Base-by-base conservation (phyloP, 2,797 vertebrate genomes). In the Smutsia temminckii region DNA sequence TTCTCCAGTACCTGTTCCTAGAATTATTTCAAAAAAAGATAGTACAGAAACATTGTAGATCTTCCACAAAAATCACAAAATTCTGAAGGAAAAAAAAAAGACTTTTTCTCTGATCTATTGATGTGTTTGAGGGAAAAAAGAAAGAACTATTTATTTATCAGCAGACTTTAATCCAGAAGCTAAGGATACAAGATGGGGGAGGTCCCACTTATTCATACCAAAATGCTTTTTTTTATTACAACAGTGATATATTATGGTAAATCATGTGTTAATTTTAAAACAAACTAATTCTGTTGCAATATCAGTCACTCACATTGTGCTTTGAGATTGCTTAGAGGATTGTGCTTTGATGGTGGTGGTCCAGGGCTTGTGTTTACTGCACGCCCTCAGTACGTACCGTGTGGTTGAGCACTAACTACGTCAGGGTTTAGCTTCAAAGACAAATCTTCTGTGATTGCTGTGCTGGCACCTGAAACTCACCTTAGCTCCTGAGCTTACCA, bases 11-110 rank as follows among this genome's bases (percentile, higher is more conserved):
- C 37, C 49, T 46, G 17, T 63, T 59, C 37, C 37, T 69, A 51
- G 51, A 86, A 46, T 77, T 75, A 23, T 21, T 89, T 59, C 53
- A 59, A 11, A 59, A 88, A 81, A 89, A 49, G 68, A 95, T 85
- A 53, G 74, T 72, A 37, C 10, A 72, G 34, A 94, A 53, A 72
- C 63, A 21, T 6, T 75, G 5, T 7, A 25, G 51, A n/a, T 9
- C 25, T n/a, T 57, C 61, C 69, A 71, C 46, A 12, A 5, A 86
- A 89, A 64, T 77, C 64, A 68, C 23, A 80, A 46, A 63, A 53
- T 71, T 64, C 40, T 68, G 68, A 88, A 84, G 46, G 6, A 78
- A 94, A 74, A 86, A 95, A 74, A 87, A 8, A 6, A 68, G 55
- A 21, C 8, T 74, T 34, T 55, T 63, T 72, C 32, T 81, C n/a